A percentile compares a stretch with the other conserved stretches of the same genome.
Conservation (phyloP, 2,888 invertebrate genomes). For the Standfussiana lucernea region DNA sequence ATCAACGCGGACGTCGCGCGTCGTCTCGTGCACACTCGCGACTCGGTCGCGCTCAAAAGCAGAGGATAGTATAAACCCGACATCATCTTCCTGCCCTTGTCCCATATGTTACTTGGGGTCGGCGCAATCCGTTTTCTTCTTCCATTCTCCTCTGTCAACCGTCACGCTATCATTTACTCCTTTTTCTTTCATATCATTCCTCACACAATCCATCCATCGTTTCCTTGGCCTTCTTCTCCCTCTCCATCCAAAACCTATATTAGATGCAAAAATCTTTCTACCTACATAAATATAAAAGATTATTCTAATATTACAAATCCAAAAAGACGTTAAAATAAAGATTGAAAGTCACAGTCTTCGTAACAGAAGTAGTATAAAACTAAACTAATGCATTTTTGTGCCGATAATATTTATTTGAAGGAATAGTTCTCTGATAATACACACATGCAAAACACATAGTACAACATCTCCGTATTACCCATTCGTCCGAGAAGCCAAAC, state of each 20-base stretch:
- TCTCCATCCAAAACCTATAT: too few relatives aligned
- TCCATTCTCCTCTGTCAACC: too few relatives aligned
- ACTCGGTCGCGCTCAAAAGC: too few relatives aligned
- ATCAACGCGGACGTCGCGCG: too few relatives aligned
- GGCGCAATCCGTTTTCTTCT: too few relatives aligned
- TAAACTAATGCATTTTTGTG: background rate
- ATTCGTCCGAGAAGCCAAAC: conserved; percentile 9
- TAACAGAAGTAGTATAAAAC: background rate
- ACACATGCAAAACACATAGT: background rate
- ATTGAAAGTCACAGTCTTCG: background rate
- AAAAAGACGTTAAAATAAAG: background rate
- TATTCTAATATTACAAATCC: background rate
- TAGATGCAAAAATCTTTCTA: background rate
- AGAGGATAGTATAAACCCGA: background rate
- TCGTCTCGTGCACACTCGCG: too few relatives aligned
- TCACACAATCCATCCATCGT: too few relatives aligned
- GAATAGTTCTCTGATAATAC: background rate
- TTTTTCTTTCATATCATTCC: too few relatives aligned
- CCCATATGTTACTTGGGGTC: too few relatives aligned
- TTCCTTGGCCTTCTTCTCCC: too few relatives aligned
- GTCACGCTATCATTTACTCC: too few relatives aligned
- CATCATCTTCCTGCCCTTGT: too few relatives aligned
- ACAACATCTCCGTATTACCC: background rate
- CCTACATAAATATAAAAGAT: background rate
- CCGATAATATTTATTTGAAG: background rate